Base-by-base conservation (phyloP, 2,113 vertebrate species). In the Fulmarus glacialis region DNA sequence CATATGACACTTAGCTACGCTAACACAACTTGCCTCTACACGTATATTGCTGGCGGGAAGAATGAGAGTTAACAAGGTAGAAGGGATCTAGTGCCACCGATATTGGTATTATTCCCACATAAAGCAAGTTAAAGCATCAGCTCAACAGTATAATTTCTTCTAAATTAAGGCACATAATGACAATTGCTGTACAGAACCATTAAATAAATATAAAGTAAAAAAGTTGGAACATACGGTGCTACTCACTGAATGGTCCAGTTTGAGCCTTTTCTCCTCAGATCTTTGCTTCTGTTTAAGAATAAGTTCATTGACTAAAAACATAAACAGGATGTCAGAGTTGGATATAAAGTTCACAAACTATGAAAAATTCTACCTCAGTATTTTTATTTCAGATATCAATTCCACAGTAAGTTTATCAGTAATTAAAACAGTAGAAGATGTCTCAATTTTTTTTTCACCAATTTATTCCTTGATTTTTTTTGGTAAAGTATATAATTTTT, bases 221-320 rank as follows among this genome's bases (percentile, higher is more conserved):
- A 96, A 98, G 94, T 95, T 98, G 97, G 98, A 98, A 98, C 98
- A 98, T 98, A 98, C 98, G 98, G 98, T 98, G 98, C 98, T 98
- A 99, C 99, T 99, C 98, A 99, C 99, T 98, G 99, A 99, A 98
- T 99, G 99, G 98, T 99, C 99, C 98, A 99, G 98, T 97, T 99
- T 99, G 89, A 99, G 98, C 92, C 99, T 99, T 94, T 99, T 99
- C 96, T 99, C 99, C 89, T 99, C 99, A 91, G 98, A 99, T 97
- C 99, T 98, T 97, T 99, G 99, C 95, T 99, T 99, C 97, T 99
- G 99, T 98, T 99, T 99, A 30, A 99, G 99, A 98, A 99, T 99
- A 77, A 99, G 98, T 90, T 99, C 99, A 97, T 99, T 99, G 77
- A 99, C 99, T 99, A 91, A 75, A 98, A 98, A 66, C 7, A 82